Conservation (phyloP, 2,888 invertebrate species). For the Parnassius glacialis region DNA sequence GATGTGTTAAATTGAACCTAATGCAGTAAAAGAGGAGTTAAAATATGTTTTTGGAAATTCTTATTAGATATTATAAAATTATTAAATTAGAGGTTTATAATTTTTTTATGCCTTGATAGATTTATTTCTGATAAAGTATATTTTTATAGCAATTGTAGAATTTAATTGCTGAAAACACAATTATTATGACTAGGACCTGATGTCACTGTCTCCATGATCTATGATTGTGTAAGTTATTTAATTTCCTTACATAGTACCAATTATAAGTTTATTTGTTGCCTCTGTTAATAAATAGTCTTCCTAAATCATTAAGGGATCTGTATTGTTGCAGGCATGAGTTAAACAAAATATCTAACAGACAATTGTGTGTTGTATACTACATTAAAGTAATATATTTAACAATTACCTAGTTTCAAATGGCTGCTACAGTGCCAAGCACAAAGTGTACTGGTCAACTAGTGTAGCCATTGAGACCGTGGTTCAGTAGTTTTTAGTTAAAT, state of each 20-base stretch:
- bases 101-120: conserved; percentile 33
- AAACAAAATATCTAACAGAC: background rate
- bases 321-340: background rate
- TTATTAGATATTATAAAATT: conserved; percentile 33
- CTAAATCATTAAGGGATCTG: conserved; percentile 1
- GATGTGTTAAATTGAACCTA: conserved; percentile 27
- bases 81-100: conserved; percentile 34
- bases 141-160: conserved; percentile 31
- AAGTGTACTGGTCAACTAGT: conserved; percentile 44
- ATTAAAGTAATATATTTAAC: conserved; percentile 29
- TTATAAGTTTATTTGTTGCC: conserved; percentile 4
- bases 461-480: conserved; percentile 45
- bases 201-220: background rate
- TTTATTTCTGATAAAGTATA: conserved; percentile 35
- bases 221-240: no score
- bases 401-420: conserved; percentile 41
- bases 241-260: background rate
- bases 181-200: background rate
- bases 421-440: conserved; percentile 44
- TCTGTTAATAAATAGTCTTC: conserved; percentile 12
- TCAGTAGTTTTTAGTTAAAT: conserved; percentile 60
- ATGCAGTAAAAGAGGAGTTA: conserved; percentile 28
- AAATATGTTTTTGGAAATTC: conserved; percentile 29
- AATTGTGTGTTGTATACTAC: conserved; percentile 12
- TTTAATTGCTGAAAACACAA: conserved; percentile 30